These are phyloP conservation scores for Leucania comma DNA, from an alignment of 2,888 invertebrate genomes.

Conservation along the genomic window DNA sequence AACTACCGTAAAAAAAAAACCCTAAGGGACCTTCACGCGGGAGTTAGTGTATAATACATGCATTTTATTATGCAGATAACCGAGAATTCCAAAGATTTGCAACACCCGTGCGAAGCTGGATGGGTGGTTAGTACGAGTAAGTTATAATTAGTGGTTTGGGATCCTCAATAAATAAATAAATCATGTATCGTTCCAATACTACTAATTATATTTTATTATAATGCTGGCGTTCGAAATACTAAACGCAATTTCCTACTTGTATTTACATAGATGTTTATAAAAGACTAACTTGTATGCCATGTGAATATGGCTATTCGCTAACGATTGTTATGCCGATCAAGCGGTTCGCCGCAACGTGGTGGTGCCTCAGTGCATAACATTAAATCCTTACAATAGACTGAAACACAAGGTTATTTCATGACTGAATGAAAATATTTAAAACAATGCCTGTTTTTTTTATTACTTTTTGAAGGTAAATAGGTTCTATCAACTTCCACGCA, in stretches of 20 bases:
- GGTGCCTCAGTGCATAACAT: conserved; percentile 27
- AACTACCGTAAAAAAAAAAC: no score
- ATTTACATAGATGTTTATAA: conserved; percentile 11
- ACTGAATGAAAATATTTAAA: conserved; percentile 21
- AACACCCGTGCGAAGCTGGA: no score
- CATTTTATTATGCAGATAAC: no score
- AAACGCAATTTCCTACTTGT: background rate
- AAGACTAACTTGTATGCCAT: conserved; percentile 10
- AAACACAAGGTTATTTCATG: conserved; percentile 29
- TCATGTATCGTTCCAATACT: background rate
- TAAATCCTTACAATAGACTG: conserved; percentile 28
- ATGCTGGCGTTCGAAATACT: background rate
- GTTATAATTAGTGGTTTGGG: background rate
- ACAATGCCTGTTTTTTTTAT: background rate
- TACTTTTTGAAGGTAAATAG: background rate
- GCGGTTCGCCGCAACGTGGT: conserved; percentile 22
- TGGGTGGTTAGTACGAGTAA: no score
- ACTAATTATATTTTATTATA: background rate
- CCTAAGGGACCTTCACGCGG: no score
- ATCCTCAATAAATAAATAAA: background rate
- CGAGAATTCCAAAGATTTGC: no score
- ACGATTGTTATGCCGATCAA: conserved; percentile 50
- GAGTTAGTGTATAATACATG: no score
- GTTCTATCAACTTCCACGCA: background rate
- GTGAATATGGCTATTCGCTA: conserved; percentile 20